phyloP scores from a whole-genome alignment of 2,888 invertebrate species.

The Phoronis australis region DNA sequence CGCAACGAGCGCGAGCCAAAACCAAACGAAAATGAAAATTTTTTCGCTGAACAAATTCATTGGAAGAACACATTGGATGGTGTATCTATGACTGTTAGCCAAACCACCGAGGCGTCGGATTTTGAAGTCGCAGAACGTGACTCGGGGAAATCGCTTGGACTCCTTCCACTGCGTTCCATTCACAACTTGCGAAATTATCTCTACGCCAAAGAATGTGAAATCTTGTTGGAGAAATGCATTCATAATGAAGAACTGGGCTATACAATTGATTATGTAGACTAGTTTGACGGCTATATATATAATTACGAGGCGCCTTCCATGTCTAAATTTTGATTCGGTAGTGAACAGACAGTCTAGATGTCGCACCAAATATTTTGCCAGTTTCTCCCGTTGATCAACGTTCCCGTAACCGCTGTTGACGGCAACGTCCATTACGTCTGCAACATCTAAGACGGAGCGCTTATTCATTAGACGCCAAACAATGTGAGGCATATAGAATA shows the following conservation, averaged over 20 bases:
- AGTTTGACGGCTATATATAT: slow-evolving; percentile 36
- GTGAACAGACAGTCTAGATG: no score
- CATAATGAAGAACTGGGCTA: slow-evolving; percentile 38
- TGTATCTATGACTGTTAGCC: slow-evolving; percentile 55
- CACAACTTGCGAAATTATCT: slow-evolving; percentile 4
- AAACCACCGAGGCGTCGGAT: background rate
- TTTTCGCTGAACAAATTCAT: slow-evolving; percentile 23
- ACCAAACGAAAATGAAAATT: slow-evolving; percentile 56
- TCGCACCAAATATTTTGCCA: no score
- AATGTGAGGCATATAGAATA: slow-evolving; percentile 55
- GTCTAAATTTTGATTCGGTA: no score
- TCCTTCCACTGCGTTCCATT: background rate
- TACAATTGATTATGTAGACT: slow-evolving; percentile 30
- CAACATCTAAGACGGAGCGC: slow-evolving; percentile 44
- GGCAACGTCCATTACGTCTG: slow-evolving; percentile 52
- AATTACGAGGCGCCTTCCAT: no score
- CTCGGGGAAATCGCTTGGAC: background rate
- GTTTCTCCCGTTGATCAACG: no score
- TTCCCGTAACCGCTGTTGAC: no score
- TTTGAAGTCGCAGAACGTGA: background rate
- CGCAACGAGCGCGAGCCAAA: slow-evolving; percentile 57
- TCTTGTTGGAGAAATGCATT: slow-evolving; percentile 41
- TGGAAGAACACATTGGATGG: slow-evolving; percentile 52
- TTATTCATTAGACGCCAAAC: slow-evolving; percentile 54
- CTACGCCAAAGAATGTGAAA: slow-evolving; percentile 38